Percentiles rank a stretch among this genome's conserved stretches.
Conservation (phyloP, 2,797 vertebrate genomes). For the Sebastes nivosus region DNA sequence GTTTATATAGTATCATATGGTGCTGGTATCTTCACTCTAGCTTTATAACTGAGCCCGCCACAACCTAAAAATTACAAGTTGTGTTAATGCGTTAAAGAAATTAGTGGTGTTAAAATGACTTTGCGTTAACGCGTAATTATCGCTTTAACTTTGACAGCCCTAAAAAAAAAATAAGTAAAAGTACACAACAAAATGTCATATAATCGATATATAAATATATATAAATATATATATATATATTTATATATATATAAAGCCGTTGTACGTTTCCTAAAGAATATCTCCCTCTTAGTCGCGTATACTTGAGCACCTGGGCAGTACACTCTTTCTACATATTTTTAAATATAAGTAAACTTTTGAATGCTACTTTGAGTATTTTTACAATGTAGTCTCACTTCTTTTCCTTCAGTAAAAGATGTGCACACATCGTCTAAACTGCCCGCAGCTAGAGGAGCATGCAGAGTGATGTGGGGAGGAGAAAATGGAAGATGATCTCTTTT, state of each 20-base stretch:
- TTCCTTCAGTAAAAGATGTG: background rate
- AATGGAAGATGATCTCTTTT: background rate
- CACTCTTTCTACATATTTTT: background rate
- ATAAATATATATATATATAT: no score
- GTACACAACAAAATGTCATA: background rate
- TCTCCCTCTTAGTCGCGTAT: background rate
- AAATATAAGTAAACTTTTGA: background rate
- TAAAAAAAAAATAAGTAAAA: background rate
- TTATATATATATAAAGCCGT: no score
- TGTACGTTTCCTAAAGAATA: background rate
- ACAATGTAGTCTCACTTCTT: background rate
- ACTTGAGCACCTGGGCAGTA: background rate
- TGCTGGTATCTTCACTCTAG: no score
- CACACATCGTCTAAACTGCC: background rate
- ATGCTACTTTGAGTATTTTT: background rate
- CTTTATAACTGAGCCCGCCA: rapidly evolving
- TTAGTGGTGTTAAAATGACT: rapidly evolving
- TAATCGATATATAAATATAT: background rate
- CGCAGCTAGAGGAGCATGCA: background rate
- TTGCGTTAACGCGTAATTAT: no score
- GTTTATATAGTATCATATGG: no score
- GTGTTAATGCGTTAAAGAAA: no score
- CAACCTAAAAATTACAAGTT: no score
- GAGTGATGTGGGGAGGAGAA: background rate
- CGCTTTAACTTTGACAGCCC: no score